phyloP scores from a whole-genome alignment of 2,888 invertebrate species.

The Monochamus alternatus region DNA sequence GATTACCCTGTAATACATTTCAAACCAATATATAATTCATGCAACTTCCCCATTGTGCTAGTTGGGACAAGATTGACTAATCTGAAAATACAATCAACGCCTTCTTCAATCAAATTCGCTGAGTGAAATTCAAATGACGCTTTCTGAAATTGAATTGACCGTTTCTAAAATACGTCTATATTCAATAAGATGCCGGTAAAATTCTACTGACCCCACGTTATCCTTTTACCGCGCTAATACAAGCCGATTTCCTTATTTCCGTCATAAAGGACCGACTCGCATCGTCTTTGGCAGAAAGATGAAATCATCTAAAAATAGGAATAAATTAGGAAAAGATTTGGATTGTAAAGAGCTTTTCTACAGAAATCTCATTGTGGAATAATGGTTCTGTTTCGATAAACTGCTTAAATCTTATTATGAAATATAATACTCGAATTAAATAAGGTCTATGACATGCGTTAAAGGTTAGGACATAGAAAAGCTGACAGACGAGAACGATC shows the following conservation, averaged over 20 bases:
- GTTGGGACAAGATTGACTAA: too few relatives aligned
- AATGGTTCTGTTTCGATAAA: background rate
- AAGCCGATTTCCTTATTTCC: background rate
- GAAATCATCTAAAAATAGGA: constrained; percentile 4
- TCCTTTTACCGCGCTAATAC: constrained; percentile 1
- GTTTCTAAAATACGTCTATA: too few relatives aligned
- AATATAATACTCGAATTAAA: background rate
- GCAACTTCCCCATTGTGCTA: too few relatives aligned
- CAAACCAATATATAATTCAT: too few relatives aligned
- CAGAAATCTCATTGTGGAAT: background rate
- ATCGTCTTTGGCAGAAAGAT: background rate
- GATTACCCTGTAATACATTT: too few relatives aligned
- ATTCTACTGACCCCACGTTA: background rate
- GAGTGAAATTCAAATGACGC: too few relatives aligned
- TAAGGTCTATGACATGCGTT: background rate
- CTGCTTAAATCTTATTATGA: background rate
- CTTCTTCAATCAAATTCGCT: too few relatives aligned
- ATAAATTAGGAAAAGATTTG: background rate
- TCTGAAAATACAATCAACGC: too few relatives aligned
- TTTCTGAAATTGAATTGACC: too few relatives aligned
- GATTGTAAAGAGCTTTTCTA: background rate
- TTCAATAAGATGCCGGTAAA: background rate
- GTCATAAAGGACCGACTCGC: background rate
- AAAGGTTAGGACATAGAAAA: background rate
- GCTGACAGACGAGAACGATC: background rate